Evolutionary conservation across 2,113 vertebrate genomes (phyloP).

Genomic region (Junco hyemalis): DNA sequence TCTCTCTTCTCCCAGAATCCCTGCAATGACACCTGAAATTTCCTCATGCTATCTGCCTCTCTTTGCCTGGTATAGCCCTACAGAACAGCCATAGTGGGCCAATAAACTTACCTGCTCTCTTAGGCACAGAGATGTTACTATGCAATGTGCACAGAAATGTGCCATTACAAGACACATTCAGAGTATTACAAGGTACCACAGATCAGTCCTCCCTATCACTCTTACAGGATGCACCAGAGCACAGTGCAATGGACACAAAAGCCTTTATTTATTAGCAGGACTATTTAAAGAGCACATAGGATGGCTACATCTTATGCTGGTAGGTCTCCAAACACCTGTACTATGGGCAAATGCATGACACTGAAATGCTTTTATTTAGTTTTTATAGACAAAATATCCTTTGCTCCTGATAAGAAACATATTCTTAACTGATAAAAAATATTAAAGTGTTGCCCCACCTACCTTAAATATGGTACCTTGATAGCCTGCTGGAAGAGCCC

Average conservation of each 20-base stretch:
- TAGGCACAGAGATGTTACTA: neutral
- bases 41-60: neutral
- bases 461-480: neutral
- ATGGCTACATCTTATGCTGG: neutral
- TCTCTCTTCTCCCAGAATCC: neutral
- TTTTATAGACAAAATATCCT: neutral
- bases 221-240: neutral
- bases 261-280: neutral
- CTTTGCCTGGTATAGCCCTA: neutral
- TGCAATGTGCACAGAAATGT: neutral
- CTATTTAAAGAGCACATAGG: neutral
- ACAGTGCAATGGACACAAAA: neutral
- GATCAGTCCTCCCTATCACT: neutral
- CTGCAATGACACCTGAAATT: neutral
- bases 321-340: neutral
- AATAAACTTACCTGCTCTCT: neutral
- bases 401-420: neutral
- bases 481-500: neutral
- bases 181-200: neutral
- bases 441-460: neutral
- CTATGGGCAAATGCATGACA: neutral
- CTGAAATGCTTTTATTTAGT: neutral
- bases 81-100: neutral
- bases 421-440: neutral
- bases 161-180: neutral